A percentile compares a stretch with the other conserved stretches of the same genome.
Conservation (phyloP, 2,888 invertebrate species). For the Leistus spinibarbis region DNA sequence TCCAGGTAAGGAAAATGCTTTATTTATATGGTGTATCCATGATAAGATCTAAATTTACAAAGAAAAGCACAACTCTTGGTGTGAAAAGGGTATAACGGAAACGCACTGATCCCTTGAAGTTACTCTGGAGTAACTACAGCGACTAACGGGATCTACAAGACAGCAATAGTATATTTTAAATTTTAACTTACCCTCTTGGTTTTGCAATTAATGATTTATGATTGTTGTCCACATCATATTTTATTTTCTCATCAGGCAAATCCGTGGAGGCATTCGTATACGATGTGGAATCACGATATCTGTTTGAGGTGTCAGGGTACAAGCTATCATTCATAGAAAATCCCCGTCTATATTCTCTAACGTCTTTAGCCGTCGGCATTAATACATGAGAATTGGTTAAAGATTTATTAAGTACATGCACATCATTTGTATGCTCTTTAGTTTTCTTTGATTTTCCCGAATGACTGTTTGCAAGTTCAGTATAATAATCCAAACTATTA, state of each 20-base stretch:
- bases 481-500: constrained; percentile 51
- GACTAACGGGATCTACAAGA: too few species aligned
- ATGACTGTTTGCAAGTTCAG: neutral
- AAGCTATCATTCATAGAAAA: constrained; percentile 16
- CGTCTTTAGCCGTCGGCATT: constrained; percentile 9
- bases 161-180: too few species aligned
- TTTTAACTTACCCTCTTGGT: constrained; percentile 1
- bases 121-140: too few species aligned
- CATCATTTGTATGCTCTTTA: neutral
- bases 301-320: constrained; percentile 3
- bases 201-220: neutral
- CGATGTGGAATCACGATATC: neutral
- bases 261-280: neutral
- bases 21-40: too few species aligned
- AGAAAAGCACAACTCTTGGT: too few species aligned
- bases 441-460: neutral
- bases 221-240: neutral
- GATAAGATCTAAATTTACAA: too few species aligned
- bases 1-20: too few species aligned
- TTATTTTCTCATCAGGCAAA: neutral
- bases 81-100: too few species aligned
- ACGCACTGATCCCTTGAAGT: too few species aligned
- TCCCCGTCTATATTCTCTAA: constrained; percentile 10
- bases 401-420: constrained; percentile 4
- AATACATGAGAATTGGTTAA: constrained; percentile 2